A percentile compares a stretch with the other conserved stretches of the same genome.
These are phyloP conservation scores for Chanos chanos DNA, from an alignment of 2,797 vertebrate species.

Conservation along the genomic window DNA sequence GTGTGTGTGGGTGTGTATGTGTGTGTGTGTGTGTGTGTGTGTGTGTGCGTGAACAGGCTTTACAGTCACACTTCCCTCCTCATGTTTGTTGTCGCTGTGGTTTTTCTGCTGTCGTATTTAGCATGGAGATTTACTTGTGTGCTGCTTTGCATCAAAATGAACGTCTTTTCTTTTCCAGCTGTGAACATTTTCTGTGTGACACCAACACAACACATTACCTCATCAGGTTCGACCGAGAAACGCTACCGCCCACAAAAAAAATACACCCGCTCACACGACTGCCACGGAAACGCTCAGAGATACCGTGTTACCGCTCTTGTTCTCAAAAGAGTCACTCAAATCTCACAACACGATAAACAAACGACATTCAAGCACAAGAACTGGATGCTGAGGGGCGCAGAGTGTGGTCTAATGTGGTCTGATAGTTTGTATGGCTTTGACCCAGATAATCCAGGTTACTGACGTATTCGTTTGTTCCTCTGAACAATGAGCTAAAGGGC, in stretches of 20 bases:
- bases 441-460: too few relatives aligned
- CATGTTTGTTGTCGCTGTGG: slow-evolving; percentile 19
- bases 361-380: not conserved
- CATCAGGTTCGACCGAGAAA: slow-evolving; percentile 18
- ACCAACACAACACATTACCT: slow-evolving; percentile 16
- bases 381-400: not conserved
- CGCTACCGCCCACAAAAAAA: slow-evolving; percentile 11
- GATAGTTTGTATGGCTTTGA: too few relatives aligned
- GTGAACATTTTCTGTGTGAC: slow-evolving; percentile 15
- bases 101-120: slow-evolving; percentile 33
- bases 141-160: slow-evolving; percentile 25
- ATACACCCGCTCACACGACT: not conserved
- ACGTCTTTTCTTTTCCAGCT: slow-evolving; percentile 27
- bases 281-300: slow-evolving; percentile 20
- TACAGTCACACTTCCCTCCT: slow-evolving; percentile 32
- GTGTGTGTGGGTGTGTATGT: slow-evolving; percentile 16
- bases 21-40: too few relatives aligned
- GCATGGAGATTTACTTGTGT: slow-evolving; percentile 20
- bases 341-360: not conserved
- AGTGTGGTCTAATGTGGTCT: not conserved
- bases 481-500: too few relatives aligned
- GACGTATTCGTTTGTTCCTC: too few relatives aligned
- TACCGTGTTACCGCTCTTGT: too few relatives aligned
- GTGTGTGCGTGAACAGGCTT: too few relatives aligned
- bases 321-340: too few relatives aligned